Evolutionary conservation across 2,888 invertebrate species (phyloP), one percentile per base, ranked within the genome.

Genomic region (Opisthograptis luteolata): DNA sequence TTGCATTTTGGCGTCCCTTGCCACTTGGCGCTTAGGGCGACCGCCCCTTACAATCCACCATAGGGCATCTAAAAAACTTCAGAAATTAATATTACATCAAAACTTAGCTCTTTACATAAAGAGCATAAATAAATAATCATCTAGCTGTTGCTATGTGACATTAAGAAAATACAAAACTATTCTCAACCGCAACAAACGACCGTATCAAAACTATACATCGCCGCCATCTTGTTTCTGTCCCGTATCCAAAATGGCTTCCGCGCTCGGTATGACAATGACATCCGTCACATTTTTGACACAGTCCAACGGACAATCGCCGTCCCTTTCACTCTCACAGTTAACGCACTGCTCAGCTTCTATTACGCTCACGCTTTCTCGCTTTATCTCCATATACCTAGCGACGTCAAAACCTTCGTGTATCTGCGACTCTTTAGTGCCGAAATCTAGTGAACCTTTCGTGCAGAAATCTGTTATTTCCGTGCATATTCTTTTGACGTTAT

Each of bases 241-340:
- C 0, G 79, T 81, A 62, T 86, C 85, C 57, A 87, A 72, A 5
- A 84, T 86, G 35, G 86, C 87, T 52, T 86, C 87, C 5, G 84
- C 85, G 60, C 87, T 87, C 0, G 81, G 84, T 79, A 87, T 85
- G 3, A 87, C 87, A 35, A 85, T 87, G 4, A 86, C 85, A 37
- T 87, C 87, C 1, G 70, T 76, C 17, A 86, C 78, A 36, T 52
- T 74, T 54, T 80, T 81, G 54, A 79, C 79, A 72, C 87, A 84
- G 0, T 58, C 70, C 13, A 74, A 54, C 55, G 76, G 79, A 67
- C 81, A 81, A 20, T 70, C 66, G 12, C 56, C 55, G 12, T 55
- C 55, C 10, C 53, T 58, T 2, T 67, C 67, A 36, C 62, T 68
- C 37, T 77, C 77, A 51, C 79, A 79, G 6, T 55, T 66, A 2